A percentile compares a stretch with the other conserved stretches of the same genome.
These are phyloP conservation scores for Euura saliciscinereae DNA, from an alignment of 1,140 invertebrate species.

Conservation along the genomic window DNA sequence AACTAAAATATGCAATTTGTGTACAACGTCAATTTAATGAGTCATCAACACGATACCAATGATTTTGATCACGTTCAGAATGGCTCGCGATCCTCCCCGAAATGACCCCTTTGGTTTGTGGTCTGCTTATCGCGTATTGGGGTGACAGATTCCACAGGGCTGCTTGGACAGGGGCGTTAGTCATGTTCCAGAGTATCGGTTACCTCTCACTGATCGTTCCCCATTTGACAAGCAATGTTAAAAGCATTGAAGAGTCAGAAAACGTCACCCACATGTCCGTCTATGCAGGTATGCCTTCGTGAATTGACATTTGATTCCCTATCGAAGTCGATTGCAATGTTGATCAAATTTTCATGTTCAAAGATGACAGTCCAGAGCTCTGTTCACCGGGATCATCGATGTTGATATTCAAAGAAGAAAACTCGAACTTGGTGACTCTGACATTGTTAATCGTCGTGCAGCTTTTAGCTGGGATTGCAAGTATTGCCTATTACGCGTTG, in stretches of 20 bases:
- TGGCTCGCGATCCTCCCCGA: constrained; percentile 64
- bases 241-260: constrained; percentile 39
- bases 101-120: constrained; percentile 61
- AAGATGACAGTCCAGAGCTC: constrained; percentile 55
- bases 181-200: constrained; percentile 62
- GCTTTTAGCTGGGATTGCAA: constrained; percentile 64
- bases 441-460: constrained; percentile 65
- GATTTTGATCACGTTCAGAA: constrained; percentile 54
- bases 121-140: constrained; percentile 63
- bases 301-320: neutral
- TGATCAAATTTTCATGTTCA: constrained; percentile 10
- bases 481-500: constrained; percentile 67
- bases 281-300: constrained; percentile 41
- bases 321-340: constrained; percentile 7
- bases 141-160: constrained; percentile 66
- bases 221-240: constrained; percentile 54
- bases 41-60: constrained; percentile 9
- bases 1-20: constrained; percentile 26
- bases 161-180: constrained; percentile 64
- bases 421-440: constrained; percentile 55
- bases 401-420: constrained; percentile 37
- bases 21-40: neutral
- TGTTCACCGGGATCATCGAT: constrained; percentile 39
- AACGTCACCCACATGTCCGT: constrained; percentile 48
- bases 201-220: constrained; percentile 65